Percentiles rank a stretch among this genome's conserved stretches.
phyloP scores from a whole-genome alignment of 2,888 invertebrate genomes.

The Epistrophe eligans region DNA sequence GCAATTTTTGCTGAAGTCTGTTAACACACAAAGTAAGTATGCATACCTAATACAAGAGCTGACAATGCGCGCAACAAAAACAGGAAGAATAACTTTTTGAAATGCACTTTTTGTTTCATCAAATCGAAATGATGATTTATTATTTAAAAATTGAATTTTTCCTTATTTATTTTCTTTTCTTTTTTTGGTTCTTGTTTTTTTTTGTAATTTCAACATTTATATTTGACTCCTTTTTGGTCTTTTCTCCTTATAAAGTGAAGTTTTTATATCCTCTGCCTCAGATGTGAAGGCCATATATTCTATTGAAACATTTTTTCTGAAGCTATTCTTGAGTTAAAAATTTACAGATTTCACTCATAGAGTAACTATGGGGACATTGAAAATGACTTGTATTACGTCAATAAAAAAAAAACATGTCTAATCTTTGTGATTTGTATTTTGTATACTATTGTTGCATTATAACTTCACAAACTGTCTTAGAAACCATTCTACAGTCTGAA shows the following conservation, averaged over 20 bases:
- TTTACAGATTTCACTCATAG: too few relatives aligned
- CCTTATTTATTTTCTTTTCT: neutral
- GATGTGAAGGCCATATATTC: slow-evolving; percentile 1
- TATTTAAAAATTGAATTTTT: slow-evolving; percentile 40
- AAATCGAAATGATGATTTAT: slow-evolving; percentile 68
- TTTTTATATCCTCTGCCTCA: neutral
- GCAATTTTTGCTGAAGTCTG: neutral
- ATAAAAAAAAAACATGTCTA: too few relatives aligned
- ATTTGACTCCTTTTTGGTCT: slow-evolving; percentile 32
- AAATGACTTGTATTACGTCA: too few relatives aligned
- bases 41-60: too few relatives aligned
- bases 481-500: too few relatives aligned
- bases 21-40: neutral
- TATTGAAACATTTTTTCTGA: slow-evolving; percentile 26
- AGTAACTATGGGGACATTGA: too few relatives aligned
- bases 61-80: neutral
- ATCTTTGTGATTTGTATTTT: too few relatives aligned
- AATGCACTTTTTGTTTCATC: slow-evolving; percentile 39
- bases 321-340: slow-evolving; percentile 20
- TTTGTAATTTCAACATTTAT: neutral
- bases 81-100: slow-evolving; percentile 28
- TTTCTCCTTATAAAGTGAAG: slow-evolving; percentile 26
- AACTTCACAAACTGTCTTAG: too few relatives aligned
- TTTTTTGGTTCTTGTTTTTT: neutral
- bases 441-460: too few relatives aligned